Percentiles rank a stretch among this genome's conserved stretches.
These are phyloP conservation scores for Okamejei kenojei DNA, from an alignment of 2,797 vertebrate genomes.

Conservation along the genomic window DNA sequence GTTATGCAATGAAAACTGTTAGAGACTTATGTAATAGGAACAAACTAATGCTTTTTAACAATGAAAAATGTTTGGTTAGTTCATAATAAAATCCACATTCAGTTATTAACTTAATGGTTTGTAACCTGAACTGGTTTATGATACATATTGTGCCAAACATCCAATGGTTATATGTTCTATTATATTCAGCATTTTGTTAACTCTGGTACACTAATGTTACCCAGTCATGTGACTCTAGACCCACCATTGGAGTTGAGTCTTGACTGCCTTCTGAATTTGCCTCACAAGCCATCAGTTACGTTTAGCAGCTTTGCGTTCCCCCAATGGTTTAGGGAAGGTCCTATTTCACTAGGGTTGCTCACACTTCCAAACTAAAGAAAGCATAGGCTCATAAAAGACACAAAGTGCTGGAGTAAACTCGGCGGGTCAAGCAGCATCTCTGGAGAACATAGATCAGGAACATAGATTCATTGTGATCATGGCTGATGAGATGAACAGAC, in stretches of 20 bases:
- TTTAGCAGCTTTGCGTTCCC: neutral
- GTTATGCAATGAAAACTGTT: neutral
- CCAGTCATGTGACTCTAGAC: too few relatives aligned
- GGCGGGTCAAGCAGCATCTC: too few relatives aligned
- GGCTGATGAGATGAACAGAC: too few relatives aligned
- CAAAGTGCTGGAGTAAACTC: too few relatives aligned
- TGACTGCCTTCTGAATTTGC: too few relatives aligned
- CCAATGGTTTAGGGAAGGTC: neutral
- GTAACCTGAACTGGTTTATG: neutral
- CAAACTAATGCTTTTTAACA: neutral
- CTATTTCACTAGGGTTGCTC: neutral
- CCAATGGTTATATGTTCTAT: neutral
- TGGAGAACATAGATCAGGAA: too few relatives aligned
- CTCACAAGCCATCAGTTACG: neutral
- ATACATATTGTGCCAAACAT: neutral
- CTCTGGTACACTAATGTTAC: too few relatives aligned
- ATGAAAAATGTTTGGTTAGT: neutral
- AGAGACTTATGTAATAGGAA: neutral
- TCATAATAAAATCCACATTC: neutral
- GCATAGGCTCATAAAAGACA: too few relatives aligned
- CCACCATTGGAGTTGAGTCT: too few relatives aligned
- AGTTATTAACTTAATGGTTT: neutral
- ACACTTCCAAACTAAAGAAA: too few relatives aligned
- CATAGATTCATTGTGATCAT: too few relatives aligned
- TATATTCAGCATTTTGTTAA: neutral